Evolutionary conservation across 2,797 vertebrate genomes (phyloP), one percentile per base, ranked within the genome.

Genomic region (Salarias fasciatus): DNA sequence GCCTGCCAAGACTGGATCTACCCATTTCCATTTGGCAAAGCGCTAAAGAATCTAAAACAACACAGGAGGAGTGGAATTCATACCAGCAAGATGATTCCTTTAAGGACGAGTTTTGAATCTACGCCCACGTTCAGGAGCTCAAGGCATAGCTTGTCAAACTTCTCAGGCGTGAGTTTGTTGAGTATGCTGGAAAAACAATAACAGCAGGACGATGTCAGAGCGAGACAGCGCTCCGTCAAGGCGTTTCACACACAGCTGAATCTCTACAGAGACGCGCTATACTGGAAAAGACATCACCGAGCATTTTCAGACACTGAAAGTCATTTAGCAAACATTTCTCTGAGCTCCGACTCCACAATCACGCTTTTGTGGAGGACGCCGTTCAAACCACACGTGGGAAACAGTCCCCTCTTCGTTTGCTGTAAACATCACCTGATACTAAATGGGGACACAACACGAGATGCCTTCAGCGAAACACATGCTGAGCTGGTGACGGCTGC

Each of bases 81-180:
- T 92, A 99, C 97, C 96, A 99, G 95, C 95, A 99, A 96, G 95
- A 99, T 99, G 95, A 99, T 89, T 94, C 97, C 97, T 96, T 99
- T 99, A 90, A 99, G 96, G 95, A 99, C 96, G 94, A 98, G 94
- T 94, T 99, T 99, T 93, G 97, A 96, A 94, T 99, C 97, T 95
- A 99, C 97, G 94, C 97, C 97, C 95, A 94, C 96, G 93, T 99
- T 99, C 92, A 99, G 97, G 94, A 99, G 97, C 96, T 99, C 97
- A 98, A 99, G 97, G 97, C 97, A 99, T 99, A 99, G 96, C 95
- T 99, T 99, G 96, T 99, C 97, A 94, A 99, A 99, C 96, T 97
- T 98, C 73, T 99, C 97, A 94, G 97, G 97, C 94, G 97, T 98
- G 95, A 99, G 97, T 94, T 99, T 99, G 95, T 99, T 99, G 94